phyloP scores from a whole-genome alignment of 2,113 vertebrate genomes.

The Hippocampus zosterae region DNA sequence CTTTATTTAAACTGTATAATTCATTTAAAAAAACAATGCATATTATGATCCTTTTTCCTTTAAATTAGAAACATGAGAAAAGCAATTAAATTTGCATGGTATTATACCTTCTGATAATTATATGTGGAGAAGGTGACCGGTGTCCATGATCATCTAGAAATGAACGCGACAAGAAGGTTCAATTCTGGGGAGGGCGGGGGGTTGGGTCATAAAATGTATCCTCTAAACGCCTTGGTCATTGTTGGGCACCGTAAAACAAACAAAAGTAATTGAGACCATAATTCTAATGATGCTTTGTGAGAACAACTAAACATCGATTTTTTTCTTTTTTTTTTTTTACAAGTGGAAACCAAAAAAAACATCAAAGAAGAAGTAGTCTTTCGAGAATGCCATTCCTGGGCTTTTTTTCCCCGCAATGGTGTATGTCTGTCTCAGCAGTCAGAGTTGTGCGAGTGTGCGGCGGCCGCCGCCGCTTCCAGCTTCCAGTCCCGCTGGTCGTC shows the following conservation, averaged over 20 bases:
- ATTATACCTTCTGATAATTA: background rate
- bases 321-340: slow-evolving; percentile 29
- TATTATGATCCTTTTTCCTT: background rate
- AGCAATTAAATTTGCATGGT: background rate
- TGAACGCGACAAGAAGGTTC: background rate
- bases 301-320: slow-evolving; percentile 69
- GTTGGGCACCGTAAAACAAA: slow-evolving; percentile 46
- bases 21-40: no score
- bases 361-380: slow-evolving; percentile 26
- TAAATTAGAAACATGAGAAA: background rate
- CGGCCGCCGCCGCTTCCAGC: slow-evolving; percentile 58
- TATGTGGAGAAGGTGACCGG: background rate
- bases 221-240: background rate
- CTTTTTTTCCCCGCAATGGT: background rate
- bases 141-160: background rate
- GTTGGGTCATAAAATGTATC: background rate
- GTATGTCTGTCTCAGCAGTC: slow-evolving; percentile 50
- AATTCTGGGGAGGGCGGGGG: background rate
- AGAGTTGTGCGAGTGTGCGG: slow-evolving; percentile 61
- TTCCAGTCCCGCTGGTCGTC: slow-evolving; percentile 87
- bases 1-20: no score
- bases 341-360: slow-evolving; percentile 58
- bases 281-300: slow-evolving; percentile 57
- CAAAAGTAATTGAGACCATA: slow-evolving; percentile 55
- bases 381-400: background rate